Conservation (phyloP, 2,888 invertebrate genomes). For the Conus canariensis region DNA sequence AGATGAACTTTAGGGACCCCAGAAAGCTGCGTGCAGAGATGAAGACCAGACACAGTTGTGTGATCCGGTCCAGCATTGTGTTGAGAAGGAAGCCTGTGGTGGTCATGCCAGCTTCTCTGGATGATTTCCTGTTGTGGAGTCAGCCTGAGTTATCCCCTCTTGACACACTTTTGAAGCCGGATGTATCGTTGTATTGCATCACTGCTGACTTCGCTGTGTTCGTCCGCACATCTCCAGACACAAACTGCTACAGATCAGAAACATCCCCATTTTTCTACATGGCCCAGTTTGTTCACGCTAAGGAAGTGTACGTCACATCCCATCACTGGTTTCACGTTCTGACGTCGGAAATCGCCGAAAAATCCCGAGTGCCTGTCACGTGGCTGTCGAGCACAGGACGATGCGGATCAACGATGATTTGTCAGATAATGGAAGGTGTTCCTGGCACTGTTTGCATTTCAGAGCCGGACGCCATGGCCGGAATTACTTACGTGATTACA, state of each 20-base stretch:
- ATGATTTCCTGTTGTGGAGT: slow-evolving; percentile 2
- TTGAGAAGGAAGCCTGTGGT: background rate
- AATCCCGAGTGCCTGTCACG: slow-evolving; percentile 45
- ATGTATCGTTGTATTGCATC: slow-evolving; percentile 19
- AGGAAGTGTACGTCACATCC: slow-evolving; percentile 52
- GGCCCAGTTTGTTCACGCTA: slow-evolving; percentile 56
- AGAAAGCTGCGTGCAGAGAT: background rate
- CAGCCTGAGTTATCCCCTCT: background rate
- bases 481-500: slow-evolving; percentile 43
- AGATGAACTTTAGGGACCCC: background rate
- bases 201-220: background rate
- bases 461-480: slow-evolving; percentile 58
- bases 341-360: slow-evolving; percentile 53
- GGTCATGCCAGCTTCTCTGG: background rate
- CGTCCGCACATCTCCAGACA: slow-evolving; percentile 36
- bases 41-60: background rate
- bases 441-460: slow-evolving; percentile 54
- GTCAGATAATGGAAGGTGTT: slow-evolving; percentile 57
- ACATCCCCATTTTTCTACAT: slow-evolving; percentile 56
- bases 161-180: background rate
- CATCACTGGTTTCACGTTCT: slow-evolving; percentile 47
- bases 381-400: slow-evolving; percentile 61
- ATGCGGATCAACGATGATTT: slow-evolving; percentile 61
- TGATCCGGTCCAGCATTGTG: background rate
- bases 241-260: slow-evolving; percentile 54